A percentile compares a stretch with the other conserved stretches of the same genome.
phyloP scores from a whole-genome alignment of 1,140 invertebrate species.

The Tyrophagus putrescentiae region DNA sequence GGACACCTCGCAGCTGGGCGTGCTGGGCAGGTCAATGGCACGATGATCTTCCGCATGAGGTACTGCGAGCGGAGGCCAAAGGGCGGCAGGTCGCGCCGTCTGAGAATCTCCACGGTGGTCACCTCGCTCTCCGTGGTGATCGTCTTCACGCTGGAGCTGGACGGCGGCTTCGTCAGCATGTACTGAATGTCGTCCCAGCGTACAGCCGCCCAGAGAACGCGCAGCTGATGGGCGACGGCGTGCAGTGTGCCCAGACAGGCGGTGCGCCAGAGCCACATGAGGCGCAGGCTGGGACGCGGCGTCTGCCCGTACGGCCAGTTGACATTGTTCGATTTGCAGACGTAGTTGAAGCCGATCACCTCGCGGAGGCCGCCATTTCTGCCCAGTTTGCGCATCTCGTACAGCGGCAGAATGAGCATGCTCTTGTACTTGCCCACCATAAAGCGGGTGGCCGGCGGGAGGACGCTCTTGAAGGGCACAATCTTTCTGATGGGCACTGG shows the following conservation, averaged over 20 bases:
- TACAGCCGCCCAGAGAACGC: slow-evolving; percentile 77
- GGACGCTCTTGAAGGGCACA: slow-evolving; percentile 36
- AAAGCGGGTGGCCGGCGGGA: slow-evolving; percentile 62
- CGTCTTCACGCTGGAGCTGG: slow-evolving; percentile 77
- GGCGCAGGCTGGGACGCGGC: slow-evolving; percentile 78
- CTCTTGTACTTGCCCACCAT: slow-evolving; percentile 58
- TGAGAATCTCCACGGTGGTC: slow-evolving; percentile 76
- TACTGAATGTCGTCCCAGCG: slow-evolving; percentile 96
- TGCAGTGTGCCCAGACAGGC: slow-evolving; percentile 63
- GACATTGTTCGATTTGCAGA: slow-evolving; percentile 65
- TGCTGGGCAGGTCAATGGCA: slow-evolving; percentile 86
- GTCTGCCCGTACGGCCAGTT: slow-evolving; percentile 85
- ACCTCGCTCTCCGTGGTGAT: slow-evolving; percentile 92
- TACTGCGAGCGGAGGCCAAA: slow-evolving; percentile 81
- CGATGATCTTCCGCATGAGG: slow-evolving; percentile 75
- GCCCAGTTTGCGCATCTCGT: slow-evolving; percentile 63
- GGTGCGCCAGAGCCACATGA: slow-evolving; percentile 83
- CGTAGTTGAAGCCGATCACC: slow-evolving; percentile 67
- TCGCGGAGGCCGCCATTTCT: slow-evolving; percentile 55
- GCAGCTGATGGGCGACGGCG: slow-evolving; percentile 69
- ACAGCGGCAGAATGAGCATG: slow-evolving; percentile 59
- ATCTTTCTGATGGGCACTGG: slow-evolving; percentile 18
- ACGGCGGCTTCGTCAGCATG: slow-evolving; percentile 52
- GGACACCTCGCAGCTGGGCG: slow-evolving; percentile 78
- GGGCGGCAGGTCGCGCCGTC: slow-evolving; percentile 68